Evolutionary conservation across 2,888 invertebrate species (phyloP), one percentile per base, ranked within the genome.

Genomic region (Halocaridina rubra): DNA sequence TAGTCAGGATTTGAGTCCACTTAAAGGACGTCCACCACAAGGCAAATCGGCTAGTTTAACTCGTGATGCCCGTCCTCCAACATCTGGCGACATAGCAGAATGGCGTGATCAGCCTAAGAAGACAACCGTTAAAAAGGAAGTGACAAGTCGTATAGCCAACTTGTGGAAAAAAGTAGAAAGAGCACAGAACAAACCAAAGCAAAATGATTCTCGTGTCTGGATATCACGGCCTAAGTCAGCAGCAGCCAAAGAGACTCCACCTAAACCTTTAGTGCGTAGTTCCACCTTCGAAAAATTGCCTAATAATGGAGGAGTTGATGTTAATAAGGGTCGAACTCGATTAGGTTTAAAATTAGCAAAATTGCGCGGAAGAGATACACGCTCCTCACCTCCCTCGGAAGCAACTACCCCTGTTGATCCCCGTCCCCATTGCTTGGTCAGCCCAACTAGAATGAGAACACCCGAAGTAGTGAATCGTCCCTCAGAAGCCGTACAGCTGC

Each of bases 101-200:
- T 86, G 86, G 86, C 80, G 77, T 4, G 87, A 85, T 57, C 24
- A 29, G 16, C 69, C 75, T 7, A 59, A 76, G n/a, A 80, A 74
- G 30, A 88, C 69, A 80, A 94, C 61, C 13, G 74, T 78, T 3
- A 94, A 91, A 81, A 91, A 90, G 80, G 94, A 94, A 88, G 93
- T 94, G 0, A 94, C 95, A 13, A 96, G 96, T 90, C 95, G 95
- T 90, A 95, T 96, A 79, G 95, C 96, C 0, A 94, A 93, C 89
- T 91, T 96, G 19, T 96, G 96, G 96, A 95, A 95, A 89, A 94
- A 93, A 90, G 95, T 95, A 0, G 95, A 95, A 89, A 94, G 88
- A 27, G 88, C 88, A 5, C 88, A 94, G 84, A 93, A 92, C 82
- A 92, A 93, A 88, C 92, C 92, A 69, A 91, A 92, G 2, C 90